These are phyloP conservation scores for Lerista edwardsae DNA, from an alignment of 2,797 vertebrate genomes.

Conservation along the genomic window DNA sequence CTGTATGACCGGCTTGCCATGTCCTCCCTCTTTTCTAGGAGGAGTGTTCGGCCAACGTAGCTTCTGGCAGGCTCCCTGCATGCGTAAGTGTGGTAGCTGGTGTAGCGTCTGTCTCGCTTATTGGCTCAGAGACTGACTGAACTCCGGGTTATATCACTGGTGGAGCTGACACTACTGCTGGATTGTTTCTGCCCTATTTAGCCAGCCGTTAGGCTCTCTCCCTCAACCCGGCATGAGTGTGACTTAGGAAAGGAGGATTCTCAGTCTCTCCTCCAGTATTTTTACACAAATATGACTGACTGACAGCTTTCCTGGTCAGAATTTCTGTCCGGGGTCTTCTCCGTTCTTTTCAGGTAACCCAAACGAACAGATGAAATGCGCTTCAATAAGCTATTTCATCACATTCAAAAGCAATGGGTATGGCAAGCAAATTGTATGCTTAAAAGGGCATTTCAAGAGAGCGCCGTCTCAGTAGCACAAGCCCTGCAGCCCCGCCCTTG, in stretches of 20 bases:
- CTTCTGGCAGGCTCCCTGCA: conserved; percentile 6
- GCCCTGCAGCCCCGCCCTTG: no score
- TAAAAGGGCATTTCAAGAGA: not conserved
- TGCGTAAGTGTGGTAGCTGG: not conserved
- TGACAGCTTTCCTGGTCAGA: not conserved
- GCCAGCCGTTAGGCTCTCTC: not conserved
- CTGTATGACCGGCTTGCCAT: not conserved
- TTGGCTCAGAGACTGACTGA: not conserved
- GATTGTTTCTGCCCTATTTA: conserved; percentile 10
- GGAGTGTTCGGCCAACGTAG: not conserved
- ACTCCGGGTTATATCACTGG: not conserved
- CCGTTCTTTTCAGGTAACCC: not conserved
- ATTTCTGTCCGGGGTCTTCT: not conserved
- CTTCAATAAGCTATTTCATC: not conserved
- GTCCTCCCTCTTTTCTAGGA: conserved; percentile 13
- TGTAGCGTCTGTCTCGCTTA: not conserved
- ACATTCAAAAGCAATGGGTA: not conserved
- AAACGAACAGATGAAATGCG: not conserved
- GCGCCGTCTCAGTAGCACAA: not conserved
- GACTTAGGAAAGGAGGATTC: not conserved
- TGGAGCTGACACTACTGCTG: not conserved
- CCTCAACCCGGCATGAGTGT: no score
- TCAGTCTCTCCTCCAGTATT: not conserved
- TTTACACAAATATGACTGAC: not conserved
- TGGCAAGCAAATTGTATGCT: no score